Base-by-base conservation (phyloP, 2,113 vertebrate genomes). In the Pseudonaja textilis region DNA sequence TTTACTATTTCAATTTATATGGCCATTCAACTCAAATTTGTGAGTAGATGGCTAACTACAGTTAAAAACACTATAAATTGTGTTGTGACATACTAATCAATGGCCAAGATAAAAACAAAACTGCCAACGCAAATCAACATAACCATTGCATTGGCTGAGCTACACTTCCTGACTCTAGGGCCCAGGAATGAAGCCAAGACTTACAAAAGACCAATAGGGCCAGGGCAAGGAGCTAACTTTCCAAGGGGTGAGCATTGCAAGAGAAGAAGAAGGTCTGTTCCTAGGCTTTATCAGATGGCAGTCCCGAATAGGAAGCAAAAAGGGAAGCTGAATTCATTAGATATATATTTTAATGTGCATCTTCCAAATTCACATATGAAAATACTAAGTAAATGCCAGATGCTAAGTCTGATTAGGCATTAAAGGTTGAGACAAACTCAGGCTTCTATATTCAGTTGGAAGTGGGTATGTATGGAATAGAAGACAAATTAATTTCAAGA, bases 271-370 rank as follows among this genome's bases (percentile, higher is more conserved):
- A n/a, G 61, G 20, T 39, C 69, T 39, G 6, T 81, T 39, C 69
- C 34, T 22, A 22, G 69, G 2, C 34, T 39, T 18, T 20, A 7
- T 39, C 69, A 39, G 69, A 39, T 81, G 34, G 5, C 69, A 81
- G 5, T 39, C 69, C 69, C 69, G 39, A 81, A 81, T 20, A 61
- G 52, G 57, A 23, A 90, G 61, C 50, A 95, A 93, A 92, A 12
- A 89, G 88, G 59, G 34, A 45, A 91, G 90, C 42, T 81, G 90
- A 55, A 59, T 52, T 26, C 0, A 88, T 26, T 42, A 90, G 81
- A 88, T 45, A 45, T 45, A 45, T 45, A 45, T 5, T 92, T 20
- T 91, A 87, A 26, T 94, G 29, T 92, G 88, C 6, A 0, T 92
- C 5, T 87, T 93, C 91, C 93, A 14, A n/a, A 85, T 64, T 4